These are phyloP conservation scores for Synergus laeviventris DNA, from an alignment of 2,888 invertebrate genomes.

Conservation along the genomic window DNA sequence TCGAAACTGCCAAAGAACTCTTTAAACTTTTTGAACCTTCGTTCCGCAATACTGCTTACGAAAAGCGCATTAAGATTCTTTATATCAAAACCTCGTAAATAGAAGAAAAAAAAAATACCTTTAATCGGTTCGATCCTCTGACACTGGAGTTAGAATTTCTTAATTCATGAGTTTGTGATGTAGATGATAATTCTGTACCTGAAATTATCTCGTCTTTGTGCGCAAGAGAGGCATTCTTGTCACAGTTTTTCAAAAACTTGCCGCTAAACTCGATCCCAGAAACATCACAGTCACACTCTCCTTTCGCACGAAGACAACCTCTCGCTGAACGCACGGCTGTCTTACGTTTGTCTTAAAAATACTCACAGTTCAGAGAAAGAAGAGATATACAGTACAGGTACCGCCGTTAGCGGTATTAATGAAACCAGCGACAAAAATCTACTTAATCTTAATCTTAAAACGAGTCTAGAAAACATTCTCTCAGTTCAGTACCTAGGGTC, in stretches of 20 bases:
- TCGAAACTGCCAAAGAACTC: neutral
- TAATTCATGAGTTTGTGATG: neutral
- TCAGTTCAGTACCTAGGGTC: conserved; percentile 22
- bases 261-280: conserved; percentile 18
- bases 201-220: neutral
- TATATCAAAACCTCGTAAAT: neutral
- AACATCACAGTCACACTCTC: conserved; percentile 13
- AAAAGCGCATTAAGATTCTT: neutral
- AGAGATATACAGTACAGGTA: conserved; percentile 68
- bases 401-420: conserved; percentile 60
- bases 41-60: neutral
- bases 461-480: conserved; percentile 52
- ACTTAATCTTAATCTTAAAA: conserved; percentile 62
- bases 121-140: conserved; percentile 25
- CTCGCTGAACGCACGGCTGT: neutral
- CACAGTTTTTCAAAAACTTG: neutral
- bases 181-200: conserved; percentile 3
- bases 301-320: neutral
- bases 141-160: neutral
- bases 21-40: conserved; percentile 1
- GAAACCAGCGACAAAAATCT: conserved; percentile 62
- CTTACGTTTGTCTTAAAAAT: conserved; percentile 61
- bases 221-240: conserved; percentile 11
- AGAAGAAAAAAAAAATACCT: neutral
- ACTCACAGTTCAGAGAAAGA: conserved; percentile 56